Evolutionary conservation across 1,140 invertebrate species (phyloP), one percentile per base, ranked within the genome.

Genomic region (Panagrolaimus sp.): DNA sequence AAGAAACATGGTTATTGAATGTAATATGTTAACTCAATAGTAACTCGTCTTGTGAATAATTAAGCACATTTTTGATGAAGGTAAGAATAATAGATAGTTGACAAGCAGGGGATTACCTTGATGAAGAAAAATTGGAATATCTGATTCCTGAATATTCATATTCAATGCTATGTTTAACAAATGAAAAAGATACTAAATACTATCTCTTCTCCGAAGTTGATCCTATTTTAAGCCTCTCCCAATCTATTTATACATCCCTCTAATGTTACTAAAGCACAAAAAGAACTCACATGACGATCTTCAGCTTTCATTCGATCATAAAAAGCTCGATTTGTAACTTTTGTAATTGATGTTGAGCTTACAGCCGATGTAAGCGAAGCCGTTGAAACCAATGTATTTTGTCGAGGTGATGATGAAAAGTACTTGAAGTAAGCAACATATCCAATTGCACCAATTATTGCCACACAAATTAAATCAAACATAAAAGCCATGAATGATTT

Each of bases 241-340:
- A 65, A 63, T 45, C 7, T 1, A 21, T 45, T 8, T 7, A 38
- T 15, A 26, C 15, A 38, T 38, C 32, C 32, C 32, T n/a, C n/a
- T n/a, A n/a, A n/a, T n/a, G n/a, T n/a, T n/a, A n/a, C n/a, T n/a
- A n/a, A n/a, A n/a, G n/a, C n/a, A n/a, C n/a, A n/a, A n/a, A 38
- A 38, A 38, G 2, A 38, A 70, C 10, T 21, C 43, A 78, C 78
- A 69, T 81, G 72, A 52, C 79, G 63, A 47, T 81, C 68, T 69
- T 81, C 79, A 47, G 70, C 45, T 63, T 81, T 83, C 81, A 81
- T 83, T 43, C 81, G 72, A 55, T 69, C 72, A 43, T 80, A 64
- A 68, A 81, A 83, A 6, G 79, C 77, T 17, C 78, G 68, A 52
- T 81, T 79, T 46, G 63, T 58, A 45, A 67, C 76, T n/a, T 55